These are phyloP conservation scores for Eupristina koningsbergeri DNA, from an alignment of 1,140 invertebrate genomes.

Conservation along the genomic window DNA sequence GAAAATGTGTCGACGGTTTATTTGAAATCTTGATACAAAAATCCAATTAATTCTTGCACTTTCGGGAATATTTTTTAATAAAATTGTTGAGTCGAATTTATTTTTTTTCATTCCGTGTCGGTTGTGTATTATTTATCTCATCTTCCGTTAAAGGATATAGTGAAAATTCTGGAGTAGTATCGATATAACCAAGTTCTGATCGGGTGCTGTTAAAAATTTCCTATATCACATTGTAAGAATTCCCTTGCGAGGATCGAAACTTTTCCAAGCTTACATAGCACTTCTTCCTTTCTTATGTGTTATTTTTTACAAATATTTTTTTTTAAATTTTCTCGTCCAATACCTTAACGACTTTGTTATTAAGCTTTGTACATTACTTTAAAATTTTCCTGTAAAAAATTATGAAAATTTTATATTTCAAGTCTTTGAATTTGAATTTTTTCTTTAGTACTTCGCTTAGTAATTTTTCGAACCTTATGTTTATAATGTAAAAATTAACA, in stretches of 20 bases:
- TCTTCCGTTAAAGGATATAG: neutral
- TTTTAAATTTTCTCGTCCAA: neutral
- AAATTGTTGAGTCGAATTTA: neutral
- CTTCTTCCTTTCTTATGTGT: neutral
- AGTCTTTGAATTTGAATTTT: too few relatives aligned
- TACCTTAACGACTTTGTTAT: slow-evolving; percentile 2
- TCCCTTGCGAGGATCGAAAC: neutral
- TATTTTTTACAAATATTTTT: neutral
- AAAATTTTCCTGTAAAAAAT: neutral
- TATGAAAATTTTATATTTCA: too few relatives aligned
- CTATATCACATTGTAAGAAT: neutral
- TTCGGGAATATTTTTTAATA: too few relatives aligned
- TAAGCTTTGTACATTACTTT: neutral
- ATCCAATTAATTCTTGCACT: neutral
- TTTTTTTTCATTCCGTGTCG: neutral
- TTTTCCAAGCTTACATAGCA: slow-evolving; percentile 4
- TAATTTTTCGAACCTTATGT: too few relatives aligned
- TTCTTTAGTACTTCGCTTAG: too few relatives aligned
- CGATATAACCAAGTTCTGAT: neutral
- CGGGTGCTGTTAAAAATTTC: neutral
- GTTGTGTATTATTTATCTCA: neutral
- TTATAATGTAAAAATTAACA: too few relatives aligned
- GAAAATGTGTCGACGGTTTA: neutral
- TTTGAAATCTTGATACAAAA: neutral
- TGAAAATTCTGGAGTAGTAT: neutral